Evolutionary conservation across 1,140 invertebrate genomes (phyloP).

Genomic region (Uloborus diversus): DNA sequence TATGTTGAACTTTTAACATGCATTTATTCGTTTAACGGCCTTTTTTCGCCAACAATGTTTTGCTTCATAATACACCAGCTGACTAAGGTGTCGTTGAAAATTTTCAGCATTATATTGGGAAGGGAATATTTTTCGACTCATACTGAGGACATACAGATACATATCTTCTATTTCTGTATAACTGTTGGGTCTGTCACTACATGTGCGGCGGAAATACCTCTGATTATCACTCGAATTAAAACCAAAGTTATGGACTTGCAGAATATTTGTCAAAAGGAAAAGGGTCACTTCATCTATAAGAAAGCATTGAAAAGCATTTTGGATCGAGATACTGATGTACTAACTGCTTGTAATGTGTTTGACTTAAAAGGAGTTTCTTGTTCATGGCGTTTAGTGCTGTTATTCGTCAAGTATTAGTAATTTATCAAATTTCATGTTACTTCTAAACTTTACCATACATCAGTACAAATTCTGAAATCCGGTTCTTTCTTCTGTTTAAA

Average conservation of each 20-base stretch:
- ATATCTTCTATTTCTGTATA: background rate
- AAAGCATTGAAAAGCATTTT: background rate
- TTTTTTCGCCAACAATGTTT: background rate
- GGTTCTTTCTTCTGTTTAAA: too few species aligned
- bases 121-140: background rate
- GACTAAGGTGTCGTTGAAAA: background rate
- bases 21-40: background rate
- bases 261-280: too few species aligned
- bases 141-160: background rate
- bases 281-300: background rate
- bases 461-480: too few species aligned
- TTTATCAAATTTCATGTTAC: slow-evolving; percentile 6
- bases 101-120: background rate
- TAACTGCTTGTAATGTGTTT: background rate
- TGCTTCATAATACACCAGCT: background rate
- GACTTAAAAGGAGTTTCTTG: background rate
- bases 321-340: background rate
- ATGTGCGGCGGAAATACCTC: background rate
- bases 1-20: background rate
- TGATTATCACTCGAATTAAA: background rate
- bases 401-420: background rate
- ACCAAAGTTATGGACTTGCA: background rate
- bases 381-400: background rate
- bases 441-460: too few species aligned
- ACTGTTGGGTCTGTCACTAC: background rate